Percentiles rank a stretch among this genome's conserved stretches.
Conservation (phyloP, 2,888 invertebrate species). For the Cephus runcator region DNA sequence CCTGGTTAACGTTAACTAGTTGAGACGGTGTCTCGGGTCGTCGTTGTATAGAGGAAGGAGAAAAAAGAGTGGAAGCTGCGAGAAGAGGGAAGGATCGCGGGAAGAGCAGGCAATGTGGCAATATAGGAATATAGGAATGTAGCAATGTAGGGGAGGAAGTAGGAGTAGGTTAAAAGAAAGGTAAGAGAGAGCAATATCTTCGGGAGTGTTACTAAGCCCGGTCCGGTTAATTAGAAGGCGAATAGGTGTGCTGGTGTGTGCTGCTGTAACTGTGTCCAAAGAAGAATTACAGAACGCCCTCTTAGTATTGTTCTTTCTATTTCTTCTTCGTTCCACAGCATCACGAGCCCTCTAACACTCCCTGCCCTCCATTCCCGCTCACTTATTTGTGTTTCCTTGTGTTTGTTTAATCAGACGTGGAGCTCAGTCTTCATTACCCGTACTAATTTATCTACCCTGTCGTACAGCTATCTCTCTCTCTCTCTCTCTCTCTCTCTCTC, state of each 20-base stretch:
- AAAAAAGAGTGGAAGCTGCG: not conserved
- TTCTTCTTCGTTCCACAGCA: constrained; percentile 6
- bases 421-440: constrained; percentile 61
- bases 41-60: too few species aligned
- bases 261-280: constrained; percentile 20
- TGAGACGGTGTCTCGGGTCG: not conserved
- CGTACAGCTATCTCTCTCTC: constrained; percentile 38
- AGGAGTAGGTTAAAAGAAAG: not conserved
- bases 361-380: constrained; percentile 21
- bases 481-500: not conserved
- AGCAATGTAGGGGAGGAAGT: not conserved
- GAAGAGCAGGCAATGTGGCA: not conserved
- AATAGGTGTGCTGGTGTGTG: constrained; percentile 23
- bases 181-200: constrained; percentile 25
- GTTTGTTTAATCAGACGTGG: constrained; percentile 62
- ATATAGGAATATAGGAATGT: too few species aligned
- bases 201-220: constrained; percentile 34
- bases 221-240: constrained; percentile 52
- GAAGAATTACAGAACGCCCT: constrained; percentile 36
- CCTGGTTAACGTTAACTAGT: not conserved
- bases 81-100: constrained; percentile 11
- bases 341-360: constrained; percentile 25
- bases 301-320: constrained; percentile 18
- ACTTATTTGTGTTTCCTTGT: constrained; percentile 53
- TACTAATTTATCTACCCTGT: constrained; percentile 60